Base-by-base conservation (phyloP, 2,888 invertebrate genomes). In the Drosophila mettleri region DNA sequence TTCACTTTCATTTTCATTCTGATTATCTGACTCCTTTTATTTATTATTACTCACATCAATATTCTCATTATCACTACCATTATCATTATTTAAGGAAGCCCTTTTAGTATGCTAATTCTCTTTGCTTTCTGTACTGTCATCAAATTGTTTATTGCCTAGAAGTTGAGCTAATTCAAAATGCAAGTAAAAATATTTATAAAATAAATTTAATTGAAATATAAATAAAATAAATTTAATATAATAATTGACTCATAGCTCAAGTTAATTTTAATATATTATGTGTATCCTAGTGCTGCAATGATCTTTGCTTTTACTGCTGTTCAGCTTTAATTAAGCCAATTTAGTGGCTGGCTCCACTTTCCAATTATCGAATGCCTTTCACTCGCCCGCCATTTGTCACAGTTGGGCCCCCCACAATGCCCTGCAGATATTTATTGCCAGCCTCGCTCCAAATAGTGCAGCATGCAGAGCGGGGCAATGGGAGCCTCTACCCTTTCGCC, bases 361-460 rank as follows among this genome's bases (percentile, higher is more conserved):
- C 74, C 74, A 74, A 74, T 74, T 74, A 74, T 55, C 64, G 69
- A 58, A 59, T 60, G 66, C 80, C 84, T 83, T 81, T 83, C 78
- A 74, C 80, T 69, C 65, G 71, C 63, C 51, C 38, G 69, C 80
- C 78, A 83, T 83, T 80, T 83, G 80, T 80, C 80, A 80, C 80
- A 80, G 80, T 10, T 31, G 48, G 27, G 24, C 36, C 38, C 48
- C 54, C 45, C 48, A 38, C 63, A 24, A 34, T 36, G 69, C 57
- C 64, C 69, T 63, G 66, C 74, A 68, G 34, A 34, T 34, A 83
- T 80, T 80, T 80, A 80, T 83, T 77, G 69, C 61, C 36, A 66
- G 70, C 49, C 36, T 60, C 46, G 78, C 71, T 65, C 67, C 63
- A 70, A 67, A 70, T 68, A 68, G 71, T 67, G 60, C 74, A 66